A percentile compares a stretch with the other conserved stretches of the same genome.
phyloP scores from a whole-genome alignment of 2,797 vertebrate genomes.

The Lacerta bilineata region DNA sequence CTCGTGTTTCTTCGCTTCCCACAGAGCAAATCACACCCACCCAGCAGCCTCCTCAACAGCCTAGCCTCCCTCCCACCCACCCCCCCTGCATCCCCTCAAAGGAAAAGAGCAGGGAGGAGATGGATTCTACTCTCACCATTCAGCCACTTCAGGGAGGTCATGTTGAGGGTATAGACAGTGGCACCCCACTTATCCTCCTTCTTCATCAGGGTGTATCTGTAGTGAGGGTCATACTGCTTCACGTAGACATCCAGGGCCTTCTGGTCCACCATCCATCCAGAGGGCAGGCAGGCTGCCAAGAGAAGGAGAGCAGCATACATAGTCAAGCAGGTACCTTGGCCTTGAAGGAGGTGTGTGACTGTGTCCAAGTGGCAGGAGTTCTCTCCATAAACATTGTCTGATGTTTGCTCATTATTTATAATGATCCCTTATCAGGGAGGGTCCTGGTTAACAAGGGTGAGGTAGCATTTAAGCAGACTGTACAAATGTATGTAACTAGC shows the following conservation, averaged over 20 bases:
- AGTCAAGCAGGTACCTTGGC: not conserved
- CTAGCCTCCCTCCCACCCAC: too few relatives aligned
- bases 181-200: not conserved
- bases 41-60: too few relatives aligned
- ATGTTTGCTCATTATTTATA: not conserved
- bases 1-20: not conserved
- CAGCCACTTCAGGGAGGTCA: slow-evolving; percentile 10
- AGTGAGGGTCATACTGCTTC: not conserved
- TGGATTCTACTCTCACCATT: not conserved
- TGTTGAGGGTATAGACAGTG: not conserved
- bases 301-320: not conserved
- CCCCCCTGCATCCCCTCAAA: too few relatives aligned
- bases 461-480: not conserved
- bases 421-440: not conserved
- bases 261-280: not conserved
- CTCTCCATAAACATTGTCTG: not conserved
- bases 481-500: too few relatives aligned
- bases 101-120: not conserved
- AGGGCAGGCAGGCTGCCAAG: not conserved
- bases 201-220: slow-evolving; percentile 1
- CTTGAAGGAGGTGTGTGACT: not conserved
- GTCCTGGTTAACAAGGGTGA: not conserved
- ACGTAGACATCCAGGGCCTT: slow-evolving; percentile 12
- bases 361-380: not conserved
- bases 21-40: too few relatives aligned